Base-by-base conservation (phyloP, 2,888 invertebrate species). In the Cecidostiba fungosa region DNA sequence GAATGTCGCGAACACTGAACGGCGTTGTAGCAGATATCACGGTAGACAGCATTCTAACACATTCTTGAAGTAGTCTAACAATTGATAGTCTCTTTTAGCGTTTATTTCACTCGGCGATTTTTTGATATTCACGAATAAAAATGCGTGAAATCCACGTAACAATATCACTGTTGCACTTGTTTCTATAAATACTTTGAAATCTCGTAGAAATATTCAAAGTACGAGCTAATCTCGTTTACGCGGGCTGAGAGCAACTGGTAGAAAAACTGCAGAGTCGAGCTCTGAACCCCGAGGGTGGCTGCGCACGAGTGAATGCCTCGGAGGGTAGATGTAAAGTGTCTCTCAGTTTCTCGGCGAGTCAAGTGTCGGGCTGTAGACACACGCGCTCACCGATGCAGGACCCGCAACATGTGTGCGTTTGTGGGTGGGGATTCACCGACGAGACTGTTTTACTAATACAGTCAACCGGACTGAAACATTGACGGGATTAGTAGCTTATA, bases 1-100 rank as follows among this genome's bases (percentile, higher is more conserved):
- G 90, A 77, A 93, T 93, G 76, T 93, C 93, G 79, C 93, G 91
- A 82, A 93, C 93, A 88, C 93, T 92, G 88, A 93, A 93, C 76
- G 93, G 93, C 23, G 93, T 93, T 59, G 54, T n/a, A 2, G 88
- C 89, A 32, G 91, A 91, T 77, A 91, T 90, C 82, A 91, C 89
- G 43, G 91, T 90, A 0, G 92, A 89, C 89, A 93, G 89, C 93
- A 93, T 93, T 86, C 90, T 87, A 87, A 54, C 39, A 47, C 82
- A 87, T 85, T 23, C 16, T 85, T 50, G 59, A 19, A 3, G 36
- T 4, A 32, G 32, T n/a, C 59, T 5, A 77, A 54, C 14, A 39
- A 16, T 6, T 59, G 3, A n/a, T 4, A 39, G 23, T 8, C 26
- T 26, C 12, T 26, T 59, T 26, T 50, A 23, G 32, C n/a, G 12